Base-by-base conservation (phyloP, 2,113 vertebrate genomes). In the Paradoxurus hermaphroditus region DNA sequence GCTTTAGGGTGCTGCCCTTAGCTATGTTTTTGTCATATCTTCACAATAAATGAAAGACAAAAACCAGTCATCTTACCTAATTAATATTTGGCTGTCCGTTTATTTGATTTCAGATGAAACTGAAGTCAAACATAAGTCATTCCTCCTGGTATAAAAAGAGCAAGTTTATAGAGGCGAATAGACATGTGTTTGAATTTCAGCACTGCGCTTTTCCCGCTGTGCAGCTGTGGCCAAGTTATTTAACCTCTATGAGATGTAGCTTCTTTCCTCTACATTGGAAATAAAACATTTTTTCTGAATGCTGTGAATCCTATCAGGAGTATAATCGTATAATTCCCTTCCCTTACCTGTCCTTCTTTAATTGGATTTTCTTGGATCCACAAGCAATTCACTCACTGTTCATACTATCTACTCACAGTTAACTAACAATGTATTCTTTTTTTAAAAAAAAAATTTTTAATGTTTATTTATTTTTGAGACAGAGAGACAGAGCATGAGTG, bases 361-460 rank as follows among this genome's bases (percentile, higher is more conserved):
- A 70, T 51, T 86, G 51, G 3, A 44, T 94, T 96, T 85, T 90
- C 34, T 67, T 53, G 2, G 75, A 90, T 67, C 39, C 19, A 77
- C 34, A 79, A 53, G 18, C 68, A 7, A 73, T 73, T 86, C 9
- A 94, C 73, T 92, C 53, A 90, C 49, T 83, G 67, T 75, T 36
- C 36, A 63, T 65, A 84, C 62, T 90, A 75, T 31, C 68, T 91
- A 62, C 9, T 91, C n/a, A 83, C 31, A 77, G n/a, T 78, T 83
- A 94, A 94, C 82, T 81, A 84, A 56, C 13, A 94, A 86, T 25
- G 70, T 44, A 92, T 79, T 72, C 39, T 63, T n/a, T n/a, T n/a
- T n/a, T n/a, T n/a, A n/a, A n/a, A n/a, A n/a, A n/a, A n/a, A n/a
- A n/a, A n/a, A n/a, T n/a, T n/a, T n/a, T n/a, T n/a, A n/a, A n/a